Evolutionary conservation across 2,888 invertebrate genomes (phyloP), one percentile per base, ranked within the genome.

Genomic region (Tortricodes alternella): DNA sequence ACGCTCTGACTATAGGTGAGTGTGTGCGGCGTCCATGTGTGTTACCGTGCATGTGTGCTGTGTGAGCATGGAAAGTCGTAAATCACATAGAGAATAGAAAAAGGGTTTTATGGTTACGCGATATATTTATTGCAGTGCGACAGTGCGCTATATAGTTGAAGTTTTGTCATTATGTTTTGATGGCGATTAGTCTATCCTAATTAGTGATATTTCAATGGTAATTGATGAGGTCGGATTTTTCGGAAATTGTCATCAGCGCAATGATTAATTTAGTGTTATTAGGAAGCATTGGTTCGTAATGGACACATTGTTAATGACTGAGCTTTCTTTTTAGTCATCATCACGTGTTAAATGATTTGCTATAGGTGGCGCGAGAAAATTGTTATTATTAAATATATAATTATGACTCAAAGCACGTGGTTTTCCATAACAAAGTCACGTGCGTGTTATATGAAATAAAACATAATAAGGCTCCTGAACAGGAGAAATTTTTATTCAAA

Each of bases 1-100:
- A 88, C 92, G 70, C 92, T 93, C 79, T 93, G 92, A 94, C 94
- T 79, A 76, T 80, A 82, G 86, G 90, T 89, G 73, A 86, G 90
- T 85, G 66, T 68, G 64, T 62, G 67, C 53, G 62, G 51, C 57
- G 57, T 46, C 18, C 49, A 18, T 48, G 39, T 38, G 52, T 57
- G 50, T 50, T 48, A 16, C 6, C 32, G 13, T 41, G 37, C 44
- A 41, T 65, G 65, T 65, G 65, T 65, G 66, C 60, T 51, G 59
- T 61, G 62, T 65, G 67, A 60, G 67, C 65, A 67, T 72, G 69
- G 68, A 68, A 71, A 77, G 73, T 76, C 74, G 70, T 83, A 81
- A 81, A 82, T 73, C 73, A 77, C 65, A 66, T 60, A 61, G 60
- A 71, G 69, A 63, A 60, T 69, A 72, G 67, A 71, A 82, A 78